Evolutionary conservation across 2,797 vertebrate genomes (phyloP).

Genomic region (Sarcophilus harrisii): DNA sequence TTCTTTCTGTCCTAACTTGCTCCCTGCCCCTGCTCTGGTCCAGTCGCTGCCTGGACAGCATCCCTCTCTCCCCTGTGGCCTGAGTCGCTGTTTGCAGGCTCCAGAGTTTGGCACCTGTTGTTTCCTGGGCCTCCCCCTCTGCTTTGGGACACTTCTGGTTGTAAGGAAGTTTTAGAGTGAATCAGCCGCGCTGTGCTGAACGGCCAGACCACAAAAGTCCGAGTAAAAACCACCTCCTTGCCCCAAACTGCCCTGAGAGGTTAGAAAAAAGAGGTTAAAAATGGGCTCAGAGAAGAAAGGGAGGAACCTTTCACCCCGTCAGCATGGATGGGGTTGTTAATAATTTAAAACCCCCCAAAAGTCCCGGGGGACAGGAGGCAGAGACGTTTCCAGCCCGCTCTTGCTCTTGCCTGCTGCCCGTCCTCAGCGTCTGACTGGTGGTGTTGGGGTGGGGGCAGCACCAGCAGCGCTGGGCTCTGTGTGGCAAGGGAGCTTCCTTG

Average conservation of each 20-base stretch:
- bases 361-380: too few relatives aligned
- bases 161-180: background rate
- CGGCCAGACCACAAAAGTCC: background rate
- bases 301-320: background rate
- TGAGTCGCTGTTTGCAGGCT: background rate
- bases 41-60: too few relatives aligned
- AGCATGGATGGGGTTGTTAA: background rate
- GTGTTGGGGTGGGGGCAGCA: background rate
- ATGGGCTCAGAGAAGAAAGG: background rate
- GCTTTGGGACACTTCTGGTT: background rate
- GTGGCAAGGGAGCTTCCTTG: too few relatives aligned
- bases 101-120: background rate
- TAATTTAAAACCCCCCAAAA: background rate
- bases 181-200: background rate
- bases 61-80: background rate
- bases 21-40: background rate
- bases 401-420: too few relatives aligned
- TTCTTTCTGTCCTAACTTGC: background rate
- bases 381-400: too few relatives aligned
- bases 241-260: too few relatives aligned
- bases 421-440: background rate
- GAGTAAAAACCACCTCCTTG: background rate
- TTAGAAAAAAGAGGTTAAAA: background rate
- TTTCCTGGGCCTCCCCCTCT: background rate
- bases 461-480: background rate